Percentiles rank a stretch among this genome's conserved stretches.
These are phyloP conservation scores for Polypedilum vanderplanki DNA, from an alignment of 1,140 invertebrate genomes.

Conservation along the genomic window DNA sequence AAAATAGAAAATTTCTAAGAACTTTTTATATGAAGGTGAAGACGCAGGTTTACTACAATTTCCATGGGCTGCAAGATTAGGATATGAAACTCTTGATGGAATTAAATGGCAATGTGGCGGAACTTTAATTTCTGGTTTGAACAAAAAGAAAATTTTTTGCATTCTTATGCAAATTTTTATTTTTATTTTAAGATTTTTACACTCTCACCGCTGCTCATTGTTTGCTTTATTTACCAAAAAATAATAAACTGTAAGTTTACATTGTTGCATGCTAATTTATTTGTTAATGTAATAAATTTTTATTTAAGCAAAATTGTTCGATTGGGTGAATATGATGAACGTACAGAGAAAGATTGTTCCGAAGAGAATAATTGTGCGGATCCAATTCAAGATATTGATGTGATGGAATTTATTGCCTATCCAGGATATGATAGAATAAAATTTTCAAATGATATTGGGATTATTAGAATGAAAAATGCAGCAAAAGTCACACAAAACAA, in stretches of 20 bases:
- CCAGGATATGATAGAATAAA: background rate
- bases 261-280: background rate
- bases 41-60: background rate
- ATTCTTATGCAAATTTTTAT: background rate
- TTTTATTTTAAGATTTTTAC: background rate
- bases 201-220: background rate
- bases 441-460: background rate
- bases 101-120: background rate
- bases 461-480: background rate
- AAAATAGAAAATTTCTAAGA: too few relatives aligned
- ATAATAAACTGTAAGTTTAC: background rate
- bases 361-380: slow-evolving; percentile 42
- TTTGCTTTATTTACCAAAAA: background rate
- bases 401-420: background rate
- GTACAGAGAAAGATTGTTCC: background rate
- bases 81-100: background rate
- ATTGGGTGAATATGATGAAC: background rate
- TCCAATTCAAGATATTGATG: slow-evolving; percentile 39
- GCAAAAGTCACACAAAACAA: background rate
- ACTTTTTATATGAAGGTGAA: background rate
- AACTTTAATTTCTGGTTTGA: background rate
- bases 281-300: too few relatives aligned
- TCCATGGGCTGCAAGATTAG: background rate
- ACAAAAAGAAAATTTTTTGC: background rate
- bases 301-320: background rate